Evolutionary conservation across 2,113 vertebrate species (phyloP).

Genomic region (Limnothrissa miodon): DNA sequence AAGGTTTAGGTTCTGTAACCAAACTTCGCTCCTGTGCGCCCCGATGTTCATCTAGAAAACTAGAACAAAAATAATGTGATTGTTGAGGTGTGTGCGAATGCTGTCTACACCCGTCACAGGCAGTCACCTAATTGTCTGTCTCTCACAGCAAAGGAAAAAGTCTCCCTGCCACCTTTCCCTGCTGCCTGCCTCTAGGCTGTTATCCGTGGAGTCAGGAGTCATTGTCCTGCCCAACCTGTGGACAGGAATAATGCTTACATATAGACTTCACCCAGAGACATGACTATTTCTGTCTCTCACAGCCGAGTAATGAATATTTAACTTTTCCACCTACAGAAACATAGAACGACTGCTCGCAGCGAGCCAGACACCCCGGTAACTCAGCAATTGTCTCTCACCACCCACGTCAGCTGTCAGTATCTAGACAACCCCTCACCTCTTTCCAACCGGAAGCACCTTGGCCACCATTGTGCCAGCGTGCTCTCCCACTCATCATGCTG

Average conservation of each 20-base stretch:
- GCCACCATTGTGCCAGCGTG: neutral
- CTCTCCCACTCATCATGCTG: neutral
- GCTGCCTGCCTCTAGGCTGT: neutral
- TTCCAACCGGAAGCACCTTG: neutral
- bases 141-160: neutral
- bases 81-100: too few species aligned
- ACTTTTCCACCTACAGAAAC: neutral
- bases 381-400: neutral
- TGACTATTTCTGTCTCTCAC: neutral
- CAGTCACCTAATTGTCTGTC: neutral
- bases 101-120: neutral
- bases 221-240: neutral
- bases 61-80: too few species aligned
- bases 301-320: neutral
- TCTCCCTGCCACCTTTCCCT: neutral
- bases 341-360: neutral
- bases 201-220: neutral
- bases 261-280: neutral
- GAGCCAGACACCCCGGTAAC: neutral
- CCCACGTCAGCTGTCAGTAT: neutral
- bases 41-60: too few species aligned
- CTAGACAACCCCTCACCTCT: neutral
- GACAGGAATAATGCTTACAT: constrained; percentile 1
- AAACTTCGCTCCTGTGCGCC: too few species aligned
- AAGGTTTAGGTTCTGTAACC: too few species aligned